A percentile compares a stretch with the other conserved stretches of the same genome.
phyloP scores from a whole-genome alignment of 2,113 vertebrate species.

The Cyphomyrus plagiostoma region DNA sequence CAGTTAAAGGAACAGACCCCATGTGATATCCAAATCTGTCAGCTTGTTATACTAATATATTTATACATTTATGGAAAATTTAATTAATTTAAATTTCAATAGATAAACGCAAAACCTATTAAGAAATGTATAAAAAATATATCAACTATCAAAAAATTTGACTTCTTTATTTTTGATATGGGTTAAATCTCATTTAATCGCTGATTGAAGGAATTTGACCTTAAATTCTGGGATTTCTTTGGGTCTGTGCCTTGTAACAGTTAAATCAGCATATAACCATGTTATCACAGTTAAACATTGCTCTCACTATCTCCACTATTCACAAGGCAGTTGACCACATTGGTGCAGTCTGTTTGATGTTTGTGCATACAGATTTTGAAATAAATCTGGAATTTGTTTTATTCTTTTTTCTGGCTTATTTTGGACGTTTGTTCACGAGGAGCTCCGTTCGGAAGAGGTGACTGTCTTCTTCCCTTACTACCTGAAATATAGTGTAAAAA shows the following conservation, averaged over 20 bases:
- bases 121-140: neutral
- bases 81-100: neutral
- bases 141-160: neutral
- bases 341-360: neutral
- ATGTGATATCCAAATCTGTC: neutral
- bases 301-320: neutral
- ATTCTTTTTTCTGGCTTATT: neutral
- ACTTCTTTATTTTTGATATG: neutral
- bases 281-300: neutral
- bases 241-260: neutral
- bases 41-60: neutral
- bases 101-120: neutral
- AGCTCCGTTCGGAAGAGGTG: neutral
- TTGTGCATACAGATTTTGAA: neutral
- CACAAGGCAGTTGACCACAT: neutral
- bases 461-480: neutral
- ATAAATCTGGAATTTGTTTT: neutral
- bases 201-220: neutral
- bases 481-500: neutral
- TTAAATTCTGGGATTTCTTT: neutral
- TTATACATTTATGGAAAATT: neutral
- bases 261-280: neutral
- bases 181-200: neutral
- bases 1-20: neutral
- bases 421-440: neutral